phyloP scores from a whole-genome alignment of 2,113 vertebrate species.

The Sus scrofa region DNA sequence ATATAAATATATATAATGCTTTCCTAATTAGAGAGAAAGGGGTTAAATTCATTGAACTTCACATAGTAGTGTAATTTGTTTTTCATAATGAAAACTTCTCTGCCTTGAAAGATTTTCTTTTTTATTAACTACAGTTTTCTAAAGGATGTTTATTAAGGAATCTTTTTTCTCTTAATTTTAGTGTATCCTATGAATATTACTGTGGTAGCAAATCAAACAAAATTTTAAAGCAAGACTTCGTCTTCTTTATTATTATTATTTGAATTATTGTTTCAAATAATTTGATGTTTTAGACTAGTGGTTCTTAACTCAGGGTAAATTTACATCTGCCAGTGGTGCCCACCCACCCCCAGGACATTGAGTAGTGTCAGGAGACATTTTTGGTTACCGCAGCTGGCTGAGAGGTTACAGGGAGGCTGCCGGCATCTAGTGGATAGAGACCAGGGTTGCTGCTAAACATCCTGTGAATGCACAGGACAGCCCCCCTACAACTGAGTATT shows the following conservation, averaged over 20 bases:
- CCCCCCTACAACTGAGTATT: neutral
- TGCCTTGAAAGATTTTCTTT: neutral
- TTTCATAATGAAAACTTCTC: slow-evolving; percentile 49
- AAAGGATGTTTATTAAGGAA: slow-evolving; percentile 2
- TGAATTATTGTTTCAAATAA: slow-evolving; percentile 48
- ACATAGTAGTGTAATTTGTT: slow-evolving; percentile 7
- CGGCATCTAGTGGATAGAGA: neutral
- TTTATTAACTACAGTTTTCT: neutral
- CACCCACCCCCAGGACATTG: neutral
- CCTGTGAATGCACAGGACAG: neutral
- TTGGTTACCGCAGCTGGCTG: neutral
- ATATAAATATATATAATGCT: slow-evolving; percentile 33
- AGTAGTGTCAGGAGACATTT: neutral
- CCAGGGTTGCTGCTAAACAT: neutral
- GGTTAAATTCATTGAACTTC: slow-evolving; percentile 37
- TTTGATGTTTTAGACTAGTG: slow-evolving; percentile 19
- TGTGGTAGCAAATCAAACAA: slow-evolving; percentile 7
- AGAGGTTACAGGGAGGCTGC: neutral
- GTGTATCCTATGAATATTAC: neutral
- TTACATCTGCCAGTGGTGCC: neutral
- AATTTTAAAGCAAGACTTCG: slow-evolving; percentile 4
- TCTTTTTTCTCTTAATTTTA: slow-evolving; percentile 14
- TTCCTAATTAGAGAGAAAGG: slow-evolving; percentile 32
- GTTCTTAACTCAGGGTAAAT: neutral
- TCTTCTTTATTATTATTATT: too few relatives aligned